Evolutionary conservation across 2,888 invertebrate species (phyloP).

Genomic region (Drosophila pegasa): DNA sequence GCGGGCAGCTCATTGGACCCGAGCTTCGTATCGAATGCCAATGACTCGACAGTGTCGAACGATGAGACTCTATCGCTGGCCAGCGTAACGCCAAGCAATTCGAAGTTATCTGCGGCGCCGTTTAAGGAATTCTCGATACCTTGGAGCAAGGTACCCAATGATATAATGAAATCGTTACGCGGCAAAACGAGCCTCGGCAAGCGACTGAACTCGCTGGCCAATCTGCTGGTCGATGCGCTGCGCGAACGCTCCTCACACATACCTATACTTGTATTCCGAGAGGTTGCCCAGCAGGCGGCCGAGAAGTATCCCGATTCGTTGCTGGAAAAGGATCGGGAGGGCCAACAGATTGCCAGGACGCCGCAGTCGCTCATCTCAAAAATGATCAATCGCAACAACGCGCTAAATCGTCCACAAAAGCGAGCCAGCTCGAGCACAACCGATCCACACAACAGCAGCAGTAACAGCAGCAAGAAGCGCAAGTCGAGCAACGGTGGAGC

Average conservation of each 20-base stretch:
- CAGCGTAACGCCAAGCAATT: conserved; percentile 70
- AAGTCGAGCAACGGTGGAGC: conserved; percentile 35
- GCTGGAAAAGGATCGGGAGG: conserved; percentile 75
- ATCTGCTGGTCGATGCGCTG: conserved; percentile 64
- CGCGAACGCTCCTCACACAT: conserved; percentile 69
- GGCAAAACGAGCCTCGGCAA: conserved; percentile 64
- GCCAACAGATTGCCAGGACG: conserved; percentile 70
- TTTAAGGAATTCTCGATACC: conserved; percentile 75
- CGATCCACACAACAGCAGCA: conserved; percentile 51
- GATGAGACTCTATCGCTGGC: conserved; percentile 67
- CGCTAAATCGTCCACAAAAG: conserved; percentile 69
- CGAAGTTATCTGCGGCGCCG: conserved; percentile 55
- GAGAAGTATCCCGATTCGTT: conserved; percentile 71
- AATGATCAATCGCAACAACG: conserved; percentile 73
- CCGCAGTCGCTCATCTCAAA: conserved; percentile 73
- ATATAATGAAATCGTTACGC: conserved; percentile 70
- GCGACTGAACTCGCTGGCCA: conserved; percentile 68
- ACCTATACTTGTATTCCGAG: conserved; percentile 68
- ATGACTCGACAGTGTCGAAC: conserved; percentile 70
- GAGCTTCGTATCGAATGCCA: conserved; percentile 74
- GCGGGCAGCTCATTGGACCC: conserved; percentile 75
- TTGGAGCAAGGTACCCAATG: conserved; percentile 70
- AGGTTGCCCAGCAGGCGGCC: conserved; percentile 73
- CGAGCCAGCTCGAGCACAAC: conserved; percentile 61
- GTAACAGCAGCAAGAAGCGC: conserved; percentile 58